Evolutionary conservation across 2,113 vertebrate genomes (phyloP).

Genomic region (Oxygymnocypris stewartii): DNA sequence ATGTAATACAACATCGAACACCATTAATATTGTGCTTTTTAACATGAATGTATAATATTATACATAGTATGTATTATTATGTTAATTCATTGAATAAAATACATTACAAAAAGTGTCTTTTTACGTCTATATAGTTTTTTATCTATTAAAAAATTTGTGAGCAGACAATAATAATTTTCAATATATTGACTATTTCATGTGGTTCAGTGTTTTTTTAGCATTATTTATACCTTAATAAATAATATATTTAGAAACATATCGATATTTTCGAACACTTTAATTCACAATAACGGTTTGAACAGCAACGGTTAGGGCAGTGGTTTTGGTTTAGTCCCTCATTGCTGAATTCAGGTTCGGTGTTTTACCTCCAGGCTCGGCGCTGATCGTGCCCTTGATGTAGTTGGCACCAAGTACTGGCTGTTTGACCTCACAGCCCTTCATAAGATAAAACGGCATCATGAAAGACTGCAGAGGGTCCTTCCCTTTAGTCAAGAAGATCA

Average conservation of each 20-base stretch:
- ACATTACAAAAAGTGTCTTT: too few relatives aligned
- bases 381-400: slow-evolving; percentile 89
- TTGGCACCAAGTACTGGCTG: slow-evolving; percentile 96
- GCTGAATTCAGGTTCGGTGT: not conserved
- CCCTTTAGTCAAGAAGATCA: slow-evolving; percentile 93
- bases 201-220: too few relatives aligned
- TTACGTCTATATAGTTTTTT: too few relatives aligned
- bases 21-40: not conserved
- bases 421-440: slow-evolving; percentile 96
- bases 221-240: too few relatives aligned
- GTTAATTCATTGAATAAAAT: not conserved
- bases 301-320: too few relatives aligned
- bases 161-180: not conserved
- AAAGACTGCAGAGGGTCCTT: slow-evolving; percentile 91
- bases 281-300: too few relatives aligned
- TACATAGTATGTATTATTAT: too few relatives aligned
- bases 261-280: too few relatives aligned
- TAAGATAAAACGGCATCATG: slow-evolving; percentile 96
- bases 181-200: too few relatives aligned
- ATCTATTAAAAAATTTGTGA: not conserved
- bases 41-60: not conserved
- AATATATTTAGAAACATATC: too few relatives aligned
- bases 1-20: not conserved
- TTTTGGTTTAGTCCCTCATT: not conserved
- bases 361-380: slow-evolving; percentile 87